Evolutionary conservation across 2,113 vertebrate species (phyloP), one percentile per base, ranked within the genome.

Genomic region (Catharus minimus): DNA sequence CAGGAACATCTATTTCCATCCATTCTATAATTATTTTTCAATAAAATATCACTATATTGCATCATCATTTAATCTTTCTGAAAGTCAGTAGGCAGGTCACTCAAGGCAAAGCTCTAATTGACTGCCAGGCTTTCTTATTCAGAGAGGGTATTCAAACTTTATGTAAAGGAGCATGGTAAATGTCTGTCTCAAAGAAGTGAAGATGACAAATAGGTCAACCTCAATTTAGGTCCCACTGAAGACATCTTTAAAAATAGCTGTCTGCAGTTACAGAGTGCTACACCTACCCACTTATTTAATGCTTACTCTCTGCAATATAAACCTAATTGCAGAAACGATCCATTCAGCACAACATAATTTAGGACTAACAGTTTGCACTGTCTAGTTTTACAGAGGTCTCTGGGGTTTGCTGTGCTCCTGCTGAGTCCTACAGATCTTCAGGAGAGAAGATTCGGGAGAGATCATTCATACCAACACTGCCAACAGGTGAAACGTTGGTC

Each of bases 281-380:
- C 77, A 81, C 32, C 74, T 88, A 55, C 52, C 93, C 82, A 50
- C 79, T 90, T 84, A 88, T 86, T 94, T 83, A 86, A 91, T 89
- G 71, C 38, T 56, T 82, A 9, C 32, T 56, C 47, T 95, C 65
- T 83, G 47, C 58, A 53, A 69, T 86, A 82, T 41, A 94, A 92
- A 81, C 47, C 43, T 89, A 92, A 95, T 93, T 87, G 92, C 61
- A 86, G 33, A 92, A 73, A 93, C 38, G 18, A 94, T 86, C 81
- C 46, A 76, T 89, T 68, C 85, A 82, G 74, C 73, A 92, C 88
- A 86, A 41, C n/a, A 53, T 66, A 50, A 94, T 95, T 89, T 68
- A 82, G 86, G 41, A 88, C 56, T 30, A 90, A 79, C 26, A 88
- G 82, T 52, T 56, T 69, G 41, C 8, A 50, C 15, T 26, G 44